Conservation (phyloP, 2,888 invertebrate genomes). For the Coenonympha arcania region DNA sequence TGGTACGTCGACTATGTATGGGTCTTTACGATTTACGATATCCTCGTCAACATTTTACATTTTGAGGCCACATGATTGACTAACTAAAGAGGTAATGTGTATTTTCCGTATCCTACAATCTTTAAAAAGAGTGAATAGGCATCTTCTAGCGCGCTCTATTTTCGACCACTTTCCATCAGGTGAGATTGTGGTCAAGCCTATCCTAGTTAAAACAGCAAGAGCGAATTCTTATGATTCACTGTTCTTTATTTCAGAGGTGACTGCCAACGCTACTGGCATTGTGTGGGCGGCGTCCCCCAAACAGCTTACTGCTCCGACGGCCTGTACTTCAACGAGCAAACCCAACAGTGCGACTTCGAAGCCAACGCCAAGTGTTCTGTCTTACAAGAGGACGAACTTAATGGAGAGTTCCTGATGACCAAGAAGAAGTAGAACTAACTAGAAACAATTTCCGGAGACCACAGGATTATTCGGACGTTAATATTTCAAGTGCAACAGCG, state of each 20-base stretch:
- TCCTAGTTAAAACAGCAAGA: too few relatives aligned
- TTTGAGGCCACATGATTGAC: too few relatives aligned
- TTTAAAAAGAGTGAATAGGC: too few relatives aligned
- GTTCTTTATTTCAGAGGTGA: constrained; percentile 45
- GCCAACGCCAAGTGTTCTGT: constrained; percentile 51
- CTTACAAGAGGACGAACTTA: constrained; percentile 44
- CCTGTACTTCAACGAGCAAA: constrained; percentile 54
- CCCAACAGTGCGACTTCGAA: constrained; percentile 61
- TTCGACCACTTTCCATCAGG: too few relatives aligned
- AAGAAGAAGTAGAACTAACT: not conserved
- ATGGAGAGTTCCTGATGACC: constrained; percentile 42
- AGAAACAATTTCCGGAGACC: not conserved
- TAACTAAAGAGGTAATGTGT: too few relatives aligned
- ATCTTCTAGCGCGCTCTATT: too few relatives aligned
- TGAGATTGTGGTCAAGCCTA: too few relatives aligned
- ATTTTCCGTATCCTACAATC: too few relatives aligned
- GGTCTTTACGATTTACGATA: too few relatives aligned
- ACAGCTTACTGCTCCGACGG: constrained; percentile 54
- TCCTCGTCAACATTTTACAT: too few relatives aligned
- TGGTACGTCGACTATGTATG: too few relatives aligned
- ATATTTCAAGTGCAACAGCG: not conserved
- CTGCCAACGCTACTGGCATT: constrained; percentile 63
- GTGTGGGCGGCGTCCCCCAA: constrained; percentile 44
- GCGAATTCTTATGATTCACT: too few relatives aligned
- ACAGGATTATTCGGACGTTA: not conserved